Conservation (phyloP, 30 jellyfish, hydroid and myxozoan species). For the Aurelia sp. region DNA sequence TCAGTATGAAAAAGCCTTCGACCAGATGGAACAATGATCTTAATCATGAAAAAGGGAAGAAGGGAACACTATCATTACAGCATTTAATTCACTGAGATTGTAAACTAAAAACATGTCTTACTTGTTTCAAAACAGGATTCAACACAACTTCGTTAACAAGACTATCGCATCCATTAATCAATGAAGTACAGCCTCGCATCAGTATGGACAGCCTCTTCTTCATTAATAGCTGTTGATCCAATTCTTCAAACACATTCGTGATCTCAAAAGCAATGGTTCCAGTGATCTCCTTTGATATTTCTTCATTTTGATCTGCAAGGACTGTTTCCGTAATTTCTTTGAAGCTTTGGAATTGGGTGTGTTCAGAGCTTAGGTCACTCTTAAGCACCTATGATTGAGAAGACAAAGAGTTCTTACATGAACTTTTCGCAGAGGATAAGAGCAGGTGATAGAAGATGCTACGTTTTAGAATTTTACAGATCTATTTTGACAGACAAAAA, state of each 20-base stretch:
- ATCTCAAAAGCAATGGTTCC: background rate
- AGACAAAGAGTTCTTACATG: too few relatives aligned
- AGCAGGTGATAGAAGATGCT: too few relatives aligned
- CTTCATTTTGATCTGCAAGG: background rate
- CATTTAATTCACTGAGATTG: too few relatives aligned
- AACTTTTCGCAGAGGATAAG: too few relatives aligned
- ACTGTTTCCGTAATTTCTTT: background rate
- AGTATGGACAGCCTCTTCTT: constrained; percentile 28
- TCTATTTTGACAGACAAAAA: too few relatives aligned
- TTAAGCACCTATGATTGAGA: background rate
- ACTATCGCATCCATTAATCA: constrained; percentile 25
- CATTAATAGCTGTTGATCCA: background rate
- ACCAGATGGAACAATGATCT: too few relatives aligned
- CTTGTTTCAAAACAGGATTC: constrained; percentile 42
- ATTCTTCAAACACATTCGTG: background rate
- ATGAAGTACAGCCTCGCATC: constrained; percentile 42
- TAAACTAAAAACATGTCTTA: background rate
- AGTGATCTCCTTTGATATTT: too few relatives aligned
- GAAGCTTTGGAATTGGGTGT: background rate
- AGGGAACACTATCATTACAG: too few relatives aligned
- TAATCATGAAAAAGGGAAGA: too few relatives aligned
- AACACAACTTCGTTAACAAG: constrained; percentile 17
- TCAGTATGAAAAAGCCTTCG: too few relatives aligned
- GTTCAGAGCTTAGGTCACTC: background rate
- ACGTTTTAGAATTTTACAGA: too few relatives aligned